Percentiles rank a stretch among this genome's conserved stretches.
phyloP scores from a whole-genome alignment of 2,888 invertebrate genomes.

The Hypomecis atomaria region DNA sequence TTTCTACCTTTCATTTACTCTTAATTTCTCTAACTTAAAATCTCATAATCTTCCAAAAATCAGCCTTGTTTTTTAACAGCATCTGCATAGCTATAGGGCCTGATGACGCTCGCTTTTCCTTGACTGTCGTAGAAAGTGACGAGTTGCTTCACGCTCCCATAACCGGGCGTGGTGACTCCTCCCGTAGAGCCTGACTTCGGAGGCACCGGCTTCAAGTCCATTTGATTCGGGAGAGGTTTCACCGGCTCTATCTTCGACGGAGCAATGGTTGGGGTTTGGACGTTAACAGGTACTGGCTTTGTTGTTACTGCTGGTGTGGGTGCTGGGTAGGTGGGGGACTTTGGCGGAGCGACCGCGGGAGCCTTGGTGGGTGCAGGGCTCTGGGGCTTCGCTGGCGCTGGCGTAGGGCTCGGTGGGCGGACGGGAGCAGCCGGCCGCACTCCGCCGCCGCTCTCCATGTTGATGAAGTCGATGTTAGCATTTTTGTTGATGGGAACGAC shows the following conservation, averaged over 20 bases:
- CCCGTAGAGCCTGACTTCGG: constrained; percentile 58
- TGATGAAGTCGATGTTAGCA: constrained; percentile 77
- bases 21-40: neutral
- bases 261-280: constrained; percentile 26
- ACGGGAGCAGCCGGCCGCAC: neutral
- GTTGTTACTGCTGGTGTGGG: constrained; percentile 37
- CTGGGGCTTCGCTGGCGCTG: constrained; percentile 42
- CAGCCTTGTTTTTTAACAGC: constrained; percentile 79
- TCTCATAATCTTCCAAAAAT: constrained; percentile 23
- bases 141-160: constrained; percentile 72
- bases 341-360: constrained; percentile 32
- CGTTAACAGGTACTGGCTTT: constrained; percentile 41
- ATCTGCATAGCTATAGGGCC: constrained; percentile 76
- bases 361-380: constrained; percentile 13
- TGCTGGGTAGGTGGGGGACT: no score
- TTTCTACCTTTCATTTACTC: no score
- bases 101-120: constrained; percentile 72
- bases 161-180: constrained; percentile 71
- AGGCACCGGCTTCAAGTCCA: constrained; percentile 59
- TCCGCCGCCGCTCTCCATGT: constrained; percentile 72
- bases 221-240: constrained; percentile 50
- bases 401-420: constrained; percentile 42
- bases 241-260: constrained; percentile 35
- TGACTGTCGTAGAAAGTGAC: constrained; percentile 74
- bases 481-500: constrained; percentile 68